Percentiles rank a stretch among this genome's conserved stretches.
Conservation (phyloP, 30 jellyfish, hydroid and myxozoan genomes). For the Nemopilema nomurai region DNA sequence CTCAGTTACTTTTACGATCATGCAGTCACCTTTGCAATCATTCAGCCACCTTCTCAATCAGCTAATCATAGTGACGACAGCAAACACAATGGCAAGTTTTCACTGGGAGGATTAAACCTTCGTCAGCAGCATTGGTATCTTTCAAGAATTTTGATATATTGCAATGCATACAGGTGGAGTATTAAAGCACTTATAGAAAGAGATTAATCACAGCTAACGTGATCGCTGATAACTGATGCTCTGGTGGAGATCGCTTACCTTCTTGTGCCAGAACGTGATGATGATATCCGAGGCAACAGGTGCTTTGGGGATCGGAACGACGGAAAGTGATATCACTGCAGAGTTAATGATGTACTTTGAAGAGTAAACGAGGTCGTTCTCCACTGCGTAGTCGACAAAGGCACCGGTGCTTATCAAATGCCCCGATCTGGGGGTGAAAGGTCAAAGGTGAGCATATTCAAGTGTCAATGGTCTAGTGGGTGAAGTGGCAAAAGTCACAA, state of each 20-base stretch:
- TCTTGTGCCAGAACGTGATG: conserved; percentile 77
- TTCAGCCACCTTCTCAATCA: too few species aligned
- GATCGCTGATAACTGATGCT: too few species aligned
- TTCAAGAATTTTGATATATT: too few species aligned
- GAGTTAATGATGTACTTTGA: conserved; percentile 70
- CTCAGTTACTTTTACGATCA: too few species aligned
- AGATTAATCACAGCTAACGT: too few species aligned
- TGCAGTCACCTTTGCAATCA: not conserved
- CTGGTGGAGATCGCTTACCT: conserved; percentile 27
- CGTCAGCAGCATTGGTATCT: too few species aligned
- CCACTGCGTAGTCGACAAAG: conserved; percentile 72
- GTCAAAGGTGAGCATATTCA: not conserved
- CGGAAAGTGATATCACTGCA: conserved; percentile 69
- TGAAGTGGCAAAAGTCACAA: not conserved
- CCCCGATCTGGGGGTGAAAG: conserved; percentile 36
- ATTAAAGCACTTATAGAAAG: too few species aligned
- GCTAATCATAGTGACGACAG: too few species aligned
- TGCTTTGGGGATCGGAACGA: conserved; percentile 71
- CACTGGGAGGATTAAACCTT: too few species aligned
- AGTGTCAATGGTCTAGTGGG: not conserved
- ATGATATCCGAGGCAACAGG: conserved; percentile 83
- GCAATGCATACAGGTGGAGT: too few species aligned
- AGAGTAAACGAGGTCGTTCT: conserved; percentile 52
- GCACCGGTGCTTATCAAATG: conserved; percentile 78
- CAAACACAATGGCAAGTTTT: too few species aligned